Conservation (phyloP, 2,113 vertebrate genomes). For the Microtus richardsoni region DNA sequence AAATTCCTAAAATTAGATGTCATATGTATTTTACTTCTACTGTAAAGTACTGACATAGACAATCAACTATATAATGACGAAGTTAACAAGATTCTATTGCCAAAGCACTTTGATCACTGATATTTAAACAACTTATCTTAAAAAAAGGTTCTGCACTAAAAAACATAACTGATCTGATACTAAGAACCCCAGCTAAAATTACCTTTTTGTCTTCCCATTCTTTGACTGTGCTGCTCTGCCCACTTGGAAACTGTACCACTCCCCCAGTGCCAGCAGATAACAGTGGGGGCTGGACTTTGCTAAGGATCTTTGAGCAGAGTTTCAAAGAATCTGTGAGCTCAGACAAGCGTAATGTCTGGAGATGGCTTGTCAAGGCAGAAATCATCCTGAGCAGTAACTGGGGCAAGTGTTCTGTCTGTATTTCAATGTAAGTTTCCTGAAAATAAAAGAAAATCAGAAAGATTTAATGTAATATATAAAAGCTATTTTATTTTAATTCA, state of each 20-base stretch:
- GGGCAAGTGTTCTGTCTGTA: conserved; percentile 98
- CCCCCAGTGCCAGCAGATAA: conserved; percentile 90
- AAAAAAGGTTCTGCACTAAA: neutral
- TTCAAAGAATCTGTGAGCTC: conserved; percentile 96
- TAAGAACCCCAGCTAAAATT: conserved; percentile 44
- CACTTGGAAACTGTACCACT: conserved; percentile 85
- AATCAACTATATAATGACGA: neutral
- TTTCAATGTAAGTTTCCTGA: conserved; percentile 99
- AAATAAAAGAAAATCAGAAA: conserved; percentile 61
- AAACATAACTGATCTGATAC: neutral
- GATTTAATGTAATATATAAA: neutral
- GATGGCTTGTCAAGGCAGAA: conserved; percentile 94
- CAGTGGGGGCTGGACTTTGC: conserved; percentile 97
- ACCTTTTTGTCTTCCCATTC: conserved; percentile 94
- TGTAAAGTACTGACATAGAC: neutral
- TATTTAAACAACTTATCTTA: conserved; percentile 34
- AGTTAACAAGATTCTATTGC: neutral
- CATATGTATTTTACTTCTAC: neutral
- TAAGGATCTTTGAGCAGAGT: conserved; percentile 99
- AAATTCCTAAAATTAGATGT: neutral
- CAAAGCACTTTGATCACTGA: neutral
- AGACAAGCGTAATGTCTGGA: conserved; percentile 91
- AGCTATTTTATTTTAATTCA: conserved; percentile 25
- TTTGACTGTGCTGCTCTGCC: conserved; percentile 84
- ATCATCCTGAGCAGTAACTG: conserved; percentile 97